These are phyloP conservation scores for Lepidochitona cinerea DNA, from an alignment of 2,888 invertebrate species.

Conservation along the genomic window DNA sequence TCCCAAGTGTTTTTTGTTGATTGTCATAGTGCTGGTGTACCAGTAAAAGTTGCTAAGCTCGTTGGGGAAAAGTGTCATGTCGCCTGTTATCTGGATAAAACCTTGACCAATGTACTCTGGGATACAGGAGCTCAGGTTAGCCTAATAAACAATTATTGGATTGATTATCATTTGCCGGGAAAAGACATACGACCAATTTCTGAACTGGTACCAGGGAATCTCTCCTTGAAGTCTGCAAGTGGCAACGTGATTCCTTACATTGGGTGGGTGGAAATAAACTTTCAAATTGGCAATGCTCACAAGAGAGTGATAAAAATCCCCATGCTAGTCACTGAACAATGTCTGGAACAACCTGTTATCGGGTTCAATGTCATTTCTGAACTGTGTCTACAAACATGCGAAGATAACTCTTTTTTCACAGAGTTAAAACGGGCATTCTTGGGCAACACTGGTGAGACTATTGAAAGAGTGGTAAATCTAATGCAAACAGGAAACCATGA, in stretches of 20 bases:
- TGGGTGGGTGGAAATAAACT: slow-evolving; percentile 2
- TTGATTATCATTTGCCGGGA: not conserved
- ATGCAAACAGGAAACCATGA: too few species aligned
- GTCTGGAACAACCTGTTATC: not conserved
- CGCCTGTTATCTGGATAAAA: not conserved
- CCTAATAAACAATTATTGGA: not conserved
- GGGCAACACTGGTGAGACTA: not conserved
- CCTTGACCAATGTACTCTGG: not conserved
- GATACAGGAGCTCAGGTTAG: not conserved
- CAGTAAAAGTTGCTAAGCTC: not conserved
- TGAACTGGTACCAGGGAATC: not conserved
- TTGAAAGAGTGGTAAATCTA: too few species aligned
- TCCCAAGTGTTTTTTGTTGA: too few species aligned
- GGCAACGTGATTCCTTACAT: not conserved
- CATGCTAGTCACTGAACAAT: not conserved
- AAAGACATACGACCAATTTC: not conserved
- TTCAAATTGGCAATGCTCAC: not conserved
- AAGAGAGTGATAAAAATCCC: not conserved
- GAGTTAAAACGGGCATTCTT: not conserved
- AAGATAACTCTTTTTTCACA: not conserved
- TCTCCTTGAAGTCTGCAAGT: not conserved
- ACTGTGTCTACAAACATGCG: too few species aligned
- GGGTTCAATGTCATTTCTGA: slow-evolving; percentile 3
- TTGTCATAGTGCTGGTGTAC: too few species aligned
- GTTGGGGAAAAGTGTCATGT: not conserved